Conservation (phyloP, 1,140 invertebrate species). For the Drosophila serrata region DNA sequence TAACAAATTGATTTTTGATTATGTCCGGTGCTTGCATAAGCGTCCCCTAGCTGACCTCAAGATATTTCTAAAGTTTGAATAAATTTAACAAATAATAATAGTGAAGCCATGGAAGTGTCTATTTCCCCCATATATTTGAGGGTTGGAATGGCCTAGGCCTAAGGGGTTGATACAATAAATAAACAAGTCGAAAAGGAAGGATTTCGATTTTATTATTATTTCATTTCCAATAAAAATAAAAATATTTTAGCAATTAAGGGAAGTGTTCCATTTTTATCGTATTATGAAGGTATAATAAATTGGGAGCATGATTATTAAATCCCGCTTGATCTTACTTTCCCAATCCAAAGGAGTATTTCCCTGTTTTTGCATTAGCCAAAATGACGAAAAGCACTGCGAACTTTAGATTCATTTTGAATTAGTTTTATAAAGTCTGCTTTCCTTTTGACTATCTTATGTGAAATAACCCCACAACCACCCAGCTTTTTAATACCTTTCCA, state of each 20-base stretch:
- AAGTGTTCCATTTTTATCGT: neutral
- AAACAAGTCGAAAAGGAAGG: neutral
- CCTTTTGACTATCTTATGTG: neutral
- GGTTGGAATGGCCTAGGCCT: neutral
- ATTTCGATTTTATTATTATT: neutral
- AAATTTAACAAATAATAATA: neutral
- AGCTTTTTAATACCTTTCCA: neutral
- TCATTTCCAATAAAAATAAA: neutral
- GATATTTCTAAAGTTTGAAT: neutral
- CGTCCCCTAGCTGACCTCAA: neutral
- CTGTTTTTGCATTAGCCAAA: neutral
- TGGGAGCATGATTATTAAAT: neutral
- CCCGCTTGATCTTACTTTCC: neutral
- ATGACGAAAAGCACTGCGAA: neutral
- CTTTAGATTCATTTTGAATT: neutral
- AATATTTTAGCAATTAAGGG: neutral
- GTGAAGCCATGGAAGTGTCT: neutral
- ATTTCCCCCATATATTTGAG: neutral
- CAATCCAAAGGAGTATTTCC: neutral
- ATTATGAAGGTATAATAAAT: neutral
- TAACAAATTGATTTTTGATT: neutral
- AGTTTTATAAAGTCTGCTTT: neutral
- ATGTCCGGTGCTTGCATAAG: slow-evolving; percentile 1
- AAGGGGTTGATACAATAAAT: slow-evolving; percentile 3
- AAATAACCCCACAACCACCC: neutral